Base-by-base conservation (phyloP, 1,140 invertebrate genomes). In the Nebria ingens region DNA sequence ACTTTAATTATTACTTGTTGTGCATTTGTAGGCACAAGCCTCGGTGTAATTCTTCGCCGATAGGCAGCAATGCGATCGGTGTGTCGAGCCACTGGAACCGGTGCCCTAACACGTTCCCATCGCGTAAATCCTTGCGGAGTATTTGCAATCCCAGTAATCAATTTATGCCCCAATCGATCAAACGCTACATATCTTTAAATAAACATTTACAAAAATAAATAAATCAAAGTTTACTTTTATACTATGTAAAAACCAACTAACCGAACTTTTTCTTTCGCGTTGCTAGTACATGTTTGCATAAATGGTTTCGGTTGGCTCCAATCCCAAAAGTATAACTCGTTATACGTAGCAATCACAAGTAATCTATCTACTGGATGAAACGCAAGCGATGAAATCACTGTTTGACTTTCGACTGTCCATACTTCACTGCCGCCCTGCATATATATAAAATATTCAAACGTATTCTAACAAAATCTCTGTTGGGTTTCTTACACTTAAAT, bases 311-410 rank as follows among this genome's bases (percentile, higher is more conserved):
- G 76, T 59, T 82, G 76, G 66, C 80, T 86, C 91, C 91, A 93
- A 65, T 93, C 88, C 91, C 90, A 93, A 71, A 93, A 93, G 68
- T 89, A 84, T 15, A 94, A 73, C 68, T 87, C 83, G 76, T 92
- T 92, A 62, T 79, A 83, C 1, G 87, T 89, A 17, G 90, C 90
- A 62, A 94, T 89, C 2, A 91, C 87, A 21, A 94, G 75, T 52
- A 93, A 72, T 59, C 86, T 79, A 63, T 90, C 87, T 15, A 79
- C 78, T 0, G 91, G 91, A 72, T 93, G 91, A 71, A 94, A 93
- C 11, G 89, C 83, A 56, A 93, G 76, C 0, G 89, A 92, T 1
- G 90, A 85, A 61, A 94, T 91, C 0, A 88, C 86, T 19, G 81
- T 82, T 61, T 82, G 79, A 55, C 76, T 79, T 17, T 81, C 74